Evolutionary conservation across 1,140 invertebrate genomes (phyloP).

Genomic region (Brachionus rotundiformis): DNA sequence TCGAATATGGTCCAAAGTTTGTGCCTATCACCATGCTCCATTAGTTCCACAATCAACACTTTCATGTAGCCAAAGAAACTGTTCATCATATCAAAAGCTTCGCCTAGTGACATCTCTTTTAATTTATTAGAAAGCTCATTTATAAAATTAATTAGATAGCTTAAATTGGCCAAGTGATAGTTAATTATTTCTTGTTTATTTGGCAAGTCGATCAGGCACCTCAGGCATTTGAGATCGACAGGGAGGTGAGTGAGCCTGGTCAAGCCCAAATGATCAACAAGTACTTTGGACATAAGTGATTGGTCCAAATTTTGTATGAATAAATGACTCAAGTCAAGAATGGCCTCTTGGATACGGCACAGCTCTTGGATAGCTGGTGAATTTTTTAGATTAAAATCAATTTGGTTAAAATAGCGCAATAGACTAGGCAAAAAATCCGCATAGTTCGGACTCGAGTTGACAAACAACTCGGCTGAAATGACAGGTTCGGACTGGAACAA

Average conservation of each 20-base stretch:
- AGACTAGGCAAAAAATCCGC: neutral
- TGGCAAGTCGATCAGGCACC: neutral
- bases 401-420: constrained; percentile 22
- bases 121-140: neutral
- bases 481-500: neutral
- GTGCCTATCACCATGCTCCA: neutral
- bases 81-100: neutral
- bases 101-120: neutral
- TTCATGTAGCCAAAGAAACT: constrained; percentile 13
- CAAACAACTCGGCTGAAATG: neutral
- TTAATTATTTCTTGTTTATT: neutral
- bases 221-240: neutral
- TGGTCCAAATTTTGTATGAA: neutral
- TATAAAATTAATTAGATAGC: constrained; percentile 3
- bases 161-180: neutral
- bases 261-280: constrained; percentile 8
- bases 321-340: neutral
- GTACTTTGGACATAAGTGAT: neutral
- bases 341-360: neutral
- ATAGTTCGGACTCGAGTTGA: neutral
- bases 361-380: neutral
- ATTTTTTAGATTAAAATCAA: constrained; percentile 21
- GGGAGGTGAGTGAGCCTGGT: neutral
- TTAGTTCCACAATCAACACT: neutral
- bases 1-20: constrained; percentile 12